Evolutionary conservation across 2,113 vertebrate species (phyloP).

Genomic region (Prunella fulvescens): DNA sequence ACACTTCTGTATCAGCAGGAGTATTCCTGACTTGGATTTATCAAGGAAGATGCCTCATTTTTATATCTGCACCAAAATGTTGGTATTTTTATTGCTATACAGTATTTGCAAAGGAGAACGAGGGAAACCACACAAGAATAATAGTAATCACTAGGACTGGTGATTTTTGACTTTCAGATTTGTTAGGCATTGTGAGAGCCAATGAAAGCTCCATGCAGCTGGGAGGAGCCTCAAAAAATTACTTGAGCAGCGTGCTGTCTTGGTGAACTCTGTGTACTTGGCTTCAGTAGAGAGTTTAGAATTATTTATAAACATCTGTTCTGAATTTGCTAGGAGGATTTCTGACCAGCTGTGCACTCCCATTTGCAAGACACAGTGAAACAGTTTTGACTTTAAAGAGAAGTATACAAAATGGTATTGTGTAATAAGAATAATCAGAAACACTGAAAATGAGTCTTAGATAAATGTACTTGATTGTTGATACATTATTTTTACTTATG

Average conservation of each 20-base stretch:
- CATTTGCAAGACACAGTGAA: background rate
- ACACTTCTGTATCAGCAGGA: background rate
- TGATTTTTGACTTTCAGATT: background rate
- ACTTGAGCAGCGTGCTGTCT: background rate
- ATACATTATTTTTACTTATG: background rate
- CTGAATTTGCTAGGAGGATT: constrained; percentile 21
- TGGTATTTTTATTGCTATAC: background rate
- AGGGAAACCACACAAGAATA: background rate
- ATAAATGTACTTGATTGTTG: background rate
- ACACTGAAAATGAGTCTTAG: background rate
- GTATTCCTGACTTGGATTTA: background rate
- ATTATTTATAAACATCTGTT: constrained; percentile 52
- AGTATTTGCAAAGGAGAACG: background rate
- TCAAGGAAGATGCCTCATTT: background rate
- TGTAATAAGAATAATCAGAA: background rate
- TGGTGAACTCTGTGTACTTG: constrained; percentile 51
- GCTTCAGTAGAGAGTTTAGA: background rate
- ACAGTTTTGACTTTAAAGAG: background rate
- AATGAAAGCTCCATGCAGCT: background rate
- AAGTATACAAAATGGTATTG: background rate
- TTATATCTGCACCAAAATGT: background rate
- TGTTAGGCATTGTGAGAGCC: background rate
- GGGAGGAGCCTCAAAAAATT: background rate
- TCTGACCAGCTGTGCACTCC: background rate
- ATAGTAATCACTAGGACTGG: background rate